Percentiles rank a stretch among this genome's conserved stretches.
Conservation (phyloP, 92 coral and sea anemone species). For the Pocillopora meandrina region DNA sequence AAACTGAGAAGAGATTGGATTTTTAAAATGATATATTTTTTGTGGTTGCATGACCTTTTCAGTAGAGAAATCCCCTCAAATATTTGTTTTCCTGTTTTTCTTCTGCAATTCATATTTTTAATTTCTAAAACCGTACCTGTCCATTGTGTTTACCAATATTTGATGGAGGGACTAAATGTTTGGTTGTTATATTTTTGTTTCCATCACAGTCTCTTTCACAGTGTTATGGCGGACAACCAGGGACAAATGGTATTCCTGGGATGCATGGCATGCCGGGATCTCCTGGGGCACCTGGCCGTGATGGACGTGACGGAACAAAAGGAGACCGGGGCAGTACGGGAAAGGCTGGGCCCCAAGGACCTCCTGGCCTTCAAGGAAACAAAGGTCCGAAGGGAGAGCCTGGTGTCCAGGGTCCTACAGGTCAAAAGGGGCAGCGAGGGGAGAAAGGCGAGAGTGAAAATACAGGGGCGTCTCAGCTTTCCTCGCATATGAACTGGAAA, state of each 20-base stretch:
- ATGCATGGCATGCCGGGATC: conserved; percentile 48
- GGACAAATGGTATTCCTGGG: conserved; percentile 31
- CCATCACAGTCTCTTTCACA: background rate
- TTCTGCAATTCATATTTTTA: no score
- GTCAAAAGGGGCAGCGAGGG: conserved; percentile 37
- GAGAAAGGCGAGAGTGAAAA: conserved; percentile 33
- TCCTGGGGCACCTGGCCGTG: conserved; percentile 66
- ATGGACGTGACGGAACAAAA: conserved; percentile 51
- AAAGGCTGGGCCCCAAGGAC: conserved; percentile 38
- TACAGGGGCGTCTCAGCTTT: conserved; percentile 20
- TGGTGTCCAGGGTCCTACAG: conserved; percentile 37
- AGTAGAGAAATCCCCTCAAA: no score
- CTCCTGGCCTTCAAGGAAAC: background rate
- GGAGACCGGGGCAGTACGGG: conserved; percentile 48
- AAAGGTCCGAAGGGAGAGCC: conserved; percentile 11
- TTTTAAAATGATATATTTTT: no score
- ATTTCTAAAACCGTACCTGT: no score
- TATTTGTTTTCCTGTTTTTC: no score
- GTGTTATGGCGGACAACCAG: conserved; percentile 11
- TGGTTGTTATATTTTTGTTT: background rate
- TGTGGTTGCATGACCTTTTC: no score
- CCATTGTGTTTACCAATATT: no score
- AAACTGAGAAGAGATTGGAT: no score
- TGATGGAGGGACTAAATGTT: no score
- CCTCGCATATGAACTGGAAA: conserved; percentile 53